A percentile compares a stretch with the other conserved stretches of the same genome.
These are phyloP conservation scores for Epinotia brunnichana DNA, from an alignment of 2,888 invertebrate species.

Conservation along the genomic window DNA sequence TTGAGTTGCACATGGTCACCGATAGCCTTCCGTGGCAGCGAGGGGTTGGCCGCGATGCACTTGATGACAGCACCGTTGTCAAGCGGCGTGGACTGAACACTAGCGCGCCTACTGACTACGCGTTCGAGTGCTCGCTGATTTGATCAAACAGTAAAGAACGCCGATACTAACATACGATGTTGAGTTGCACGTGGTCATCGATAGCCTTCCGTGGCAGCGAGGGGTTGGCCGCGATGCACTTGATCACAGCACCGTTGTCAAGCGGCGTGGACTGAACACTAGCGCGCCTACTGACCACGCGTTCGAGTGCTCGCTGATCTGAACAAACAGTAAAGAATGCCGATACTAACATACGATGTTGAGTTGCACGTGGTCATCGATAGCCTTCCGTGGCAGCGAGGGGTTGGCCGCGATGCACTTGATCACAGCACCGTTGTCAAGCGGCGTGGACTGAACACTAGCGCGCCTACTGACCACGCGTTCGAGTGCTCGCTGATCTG, in stretches of 20 bases:
- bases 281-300: constrained; percentile 89
- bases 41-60: constrained; percentile 92
- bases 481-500: constrained; percentile 86
- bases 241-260: constrained; percentile 91
- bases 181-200: constrained; percentile 91
- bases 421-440: constrained; percentile 91
- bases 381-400: constrained; percentile 87
- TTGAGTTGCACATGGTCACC: constrained; percentile 92
- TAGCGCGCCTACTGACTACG: constrained; percentile 89
- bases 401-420: constrained; percentile 94
- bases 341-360: constrained; percentile 94
- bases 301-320: constrained; percentile 86
- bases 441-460: constrained; percentile 91
- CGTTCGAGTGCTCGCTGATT: constrained; percentile 86
- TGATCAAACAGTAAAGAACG: constrained; percentile 56
- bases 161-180: constrained; percentile 93
- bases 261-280: constrained; percentile 90
- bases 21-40: constrained; percentile 87
- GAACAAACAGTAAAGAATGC: constrained; percentile 46
- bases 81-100: constrained; percentile 90
- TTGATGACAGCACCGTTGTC: constrained; percentile 92
- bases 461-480: constrained; percentile 88
- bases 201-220: constrained; percentile 88
- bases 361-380: constrained; percentile 91
- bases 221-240: constrained; percentile 93